Percentiles rank a stretch among this genome's conserved stretches.
phyloP scores from a whole-genome alignment of 2,888 invertebrate species.

The Cetonia aurata region DNA sequence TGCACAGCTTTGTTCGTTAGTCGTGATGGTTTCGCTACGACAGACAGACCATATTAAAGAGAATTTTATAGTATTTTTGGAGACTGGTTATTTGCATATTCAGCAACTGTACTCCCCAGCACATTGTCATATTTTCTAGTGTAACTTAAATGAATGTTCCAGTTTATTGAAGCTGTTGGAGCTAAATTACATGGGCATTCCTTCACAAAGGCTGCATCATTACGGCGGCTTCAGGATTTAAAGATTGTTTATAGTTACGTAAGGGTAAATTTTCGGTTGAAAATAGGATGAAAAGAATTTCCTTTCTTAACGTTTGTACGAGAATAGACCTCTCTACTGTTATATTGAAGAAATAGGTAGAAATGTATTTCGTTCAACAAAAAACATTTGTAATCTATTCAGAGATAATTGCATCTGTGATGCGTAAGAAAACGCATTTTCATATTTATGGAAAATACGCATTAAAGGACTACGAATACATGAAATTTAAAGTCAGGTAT shows the following conservation, averaged over 20 bases:
- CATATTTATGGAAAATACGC: not conserved
- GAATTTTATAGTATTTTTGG: conserved; percentile 53
- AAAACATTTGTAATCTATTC: not conserved
- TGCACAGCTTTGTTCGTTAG: conserved; percentile 56
- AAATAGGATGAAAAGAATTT: too few species aligned
- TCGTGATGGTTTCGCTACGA: conserved; percentile 54
- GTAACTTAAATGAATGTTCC: conserved; percentile 31
- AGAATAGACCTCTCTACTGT: not conserved
- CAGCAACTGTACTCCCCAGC: conserved; percentile 6
- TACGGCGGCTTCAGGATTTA: conserved; percentile 1
- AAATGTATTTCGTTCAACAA: not conserved
- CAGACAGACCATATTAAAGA: conserved; percentile 55
- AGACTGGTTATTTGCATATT: conserved; percentile 30
- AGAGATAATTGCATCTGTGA: conserved; percentile 1
- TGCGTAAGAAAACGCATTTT: not conserved
- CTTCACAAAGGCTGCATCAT: conserved; percentile 12
- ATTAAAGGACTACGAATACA: too few species aligned
- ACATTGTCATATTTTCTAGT: conserved; percentile 37
- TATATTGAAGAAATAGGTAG: not conserved
- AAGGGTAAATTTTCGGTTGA: too few species aligned
- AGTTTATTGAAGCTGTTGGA: conserved; percentile 29
- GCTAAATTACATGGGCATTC: conserved; percentile 30
- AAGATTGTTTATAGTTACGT: conserved; percentile 14
- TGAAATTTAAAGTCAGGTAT: too few species aligned
- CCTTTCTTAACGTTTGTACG: too few species aligned